Base-by-base conservation (phyloP, 2,888 invertebrate species). In the Marasmarcha lunaedactyla region DNA sequence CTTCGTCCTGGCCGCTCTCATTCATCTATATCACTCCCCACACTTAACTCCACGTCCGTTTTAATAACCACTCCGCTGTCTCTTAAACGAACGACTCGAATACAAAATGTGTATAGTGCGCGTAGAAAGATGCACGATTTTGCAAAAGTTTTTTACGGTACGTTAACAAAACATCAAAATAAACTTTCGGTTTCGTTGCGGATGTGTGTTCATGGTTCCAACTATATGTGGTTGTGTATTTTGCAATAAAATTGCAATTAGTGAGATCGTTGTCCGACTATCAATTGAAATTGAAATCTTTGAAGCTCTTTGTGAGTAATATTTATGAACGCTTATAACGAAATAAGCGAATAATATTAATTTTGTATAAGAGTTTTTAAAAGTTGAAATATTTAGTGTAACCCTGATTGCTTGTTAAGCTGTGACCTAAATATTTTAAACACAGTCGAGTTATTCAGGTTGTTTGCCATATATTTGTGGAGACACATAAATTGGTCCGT, bases 1-100 rank as follows among this genome's bases (percentile, higher is more conserved):
- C 76, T 69, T 71, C 66, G 71, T 69, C 71, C 68, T 71, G 71
- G 63, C 65, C 71, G 74, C 74, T 71, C 73, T 73, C 69, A 55
- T 63, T 57, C 55, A 49, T 51, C 58, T 63, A 55, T 59, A 63
- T 55, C 59, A 60, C 55, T 54, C 54, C 57, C 60, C 49, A 48
- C 45, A 56, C 30, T 42, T 56, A 64, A 56, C 59, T 48, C 53
- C 48, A 58, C 57, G 53, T 51, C 48, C 55, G 56, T 59, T 63
- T 57, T 51, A 54, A 56, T 54, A 54, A 57, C n/a, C n/a, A n/a
- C 55, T 58, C 51, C 58, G 60, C 57, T 59, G 54, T 54, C 47
- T 44, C 46, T 52, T 38, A 45, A 42, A 40, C 47, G 46, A 46
- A 15, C 14, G 10, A 14, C 1, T 15, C 33, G 9, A 15, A 15